Evolutionary conservation across 2,797 vertebrate genomes (phyloP), one percentile per base, ranked within the genome.

Genomic region (Eutrigla gurnardus): DNA sequence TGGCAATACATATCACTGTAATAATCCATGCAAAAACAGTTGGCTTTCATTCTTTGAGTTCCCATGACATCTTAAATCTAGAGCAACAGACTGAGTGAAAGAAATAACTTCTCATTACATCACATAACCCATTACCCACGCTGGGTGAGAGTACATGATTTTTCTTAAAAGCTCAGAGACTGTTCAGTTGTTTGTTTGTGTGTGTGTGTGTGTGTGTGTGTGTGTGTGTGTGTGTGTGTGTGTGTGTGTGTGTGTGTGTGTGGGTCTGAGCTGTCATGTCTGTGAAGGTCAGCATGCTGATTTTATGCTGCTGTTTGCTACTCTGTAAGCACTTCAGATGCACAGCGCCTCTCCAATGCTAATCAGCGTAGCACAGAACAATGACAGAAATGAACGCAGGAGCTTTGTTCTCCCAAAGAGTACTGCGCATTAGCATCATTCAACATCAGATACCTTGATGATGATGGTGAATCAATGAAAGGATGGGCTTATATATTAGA

Each of bases 231-330:
- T 70, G 79, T 76, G 83, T 77, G 52, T 73, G 75, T 70, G 45
- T 65, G 78, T 75, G 75, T 73, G 73, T 77, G 33, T 71, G 75
- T 80, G 74, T 75, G 75, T 74, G 42, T 71, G 78, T 80, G 75
- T 69, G 78, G 77, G 82, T 77, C 55, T 52, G 72, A 73, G 83
- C 79, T 86, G 86, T 88, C 86, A 73, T 75, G 81, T 76, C 72
- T 62, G 86, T 92, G 89, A 92, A 91, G 89, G 91, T 91, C 91
- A 82, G 71, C 73, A 17, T 68, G 74, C 85, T 79, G 85, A 72
- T 76, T 90, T 86, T 78, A 76, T 83, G 84, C 87, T 83, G 83
- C 86, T 77, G 80, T 81, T 80, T 83, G 86, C 83, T 84, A 75
- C 80, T 81, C 78, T 82, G 77, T 85, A 77, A 90, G 89, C 87